Base-by-base conservation (phyloP, 2,888 invertebrate genomes). In the Notodonta ziczac region DNA sequence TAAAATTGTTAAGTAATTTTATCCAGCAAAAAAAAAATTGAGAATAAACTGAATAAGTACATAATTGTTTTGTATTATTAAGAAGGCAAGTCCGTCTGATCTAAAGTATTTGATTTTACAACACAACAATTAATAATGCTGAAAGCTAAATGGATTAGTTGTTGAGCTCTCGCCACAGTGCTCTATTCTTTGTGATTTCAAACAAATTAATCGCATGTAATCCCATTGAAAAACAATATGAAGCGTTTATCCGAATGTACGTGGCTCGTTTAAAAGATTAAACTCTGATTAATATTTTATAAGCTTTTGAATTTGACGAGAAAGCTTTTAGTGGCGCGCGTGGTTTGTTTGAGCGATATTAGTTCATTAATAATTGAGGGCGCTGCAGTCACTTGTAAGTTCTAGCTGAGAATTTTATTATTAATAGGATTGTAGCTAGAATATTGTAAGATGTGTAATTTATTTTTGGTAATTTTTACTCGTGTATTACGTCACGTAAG, bases 261-360 rank as follows among this genome's bases (percentile, higher is more conserved):
- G 46, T 51, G 46, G 44, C 9, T 58, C 62, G 57, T 60, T 67
- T 50, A 42, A 67, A 67, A 67, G 61, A 61, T 63, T 54, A 39
- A 54, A 42, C 50, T 53, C 39, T 13, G n/a, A 53, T 69, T 57
- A 2, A 70, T 67, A 59, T 61, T 59, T 57, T 39, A 62, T 59
- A 39, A 39, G 54, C 54, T 54, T 53, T 54, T 35, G 54, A 54
- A 54, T 54, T 54, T 56, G 58, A 64, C 46, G 56, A 62, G 72
- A 71, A 60, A 62, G 65, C 68, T 62, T 71, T 67, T 58, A 59
- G 60, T 14, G 55, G 10, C n/a, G 10, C 54, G 54, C 54, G 35
- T 39, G 54, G 54, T 54, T 54, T 39, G 54, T 54, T 54, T 39
- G 39, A 54, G 54, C n/a, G 14, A 54, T 54, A 54, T 54, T 54